phyloP scores from a whole-genome alignment of 64 coral and sea anemone species.

The Trachythela sp. region DNA sequence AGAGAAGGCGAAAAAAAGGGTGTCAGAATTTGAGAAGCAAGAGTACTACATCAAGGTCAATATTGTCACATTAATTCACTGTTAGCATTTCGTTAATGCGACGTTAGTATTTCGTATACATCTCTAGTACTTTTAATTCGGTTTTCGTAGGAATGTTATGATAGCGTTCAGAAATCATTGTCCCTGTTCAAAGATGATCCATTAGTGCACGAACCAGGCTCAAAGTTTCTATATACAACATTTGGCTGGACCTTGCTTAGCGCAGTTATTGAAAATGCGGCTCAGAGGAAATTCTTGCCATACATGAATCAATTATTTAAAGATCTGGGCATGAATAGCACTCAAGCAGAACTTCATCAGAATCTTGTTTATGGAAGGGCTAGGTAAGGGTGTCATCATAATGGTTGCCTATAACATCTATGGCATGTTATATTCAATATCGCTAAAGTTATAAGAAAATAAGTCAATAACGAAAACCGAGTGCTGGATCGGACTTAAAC shows the following conservation, averaged over 20 bases:
- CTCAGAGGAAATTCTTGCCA: conserved; percentile 62
- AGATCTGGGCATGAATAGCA: conserved; percentile 80
- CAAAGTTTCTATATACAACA: conserved; percentile 74
- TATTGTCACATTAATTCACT: too few relatives aligned
- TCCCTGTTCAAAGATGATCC: conserved; percentile 83
- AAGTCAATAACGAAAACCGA: too few relatives aligned
- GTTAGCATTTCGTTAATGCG: too few relatives aligned
- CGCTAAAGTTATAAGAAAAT: too few relatives aligned
- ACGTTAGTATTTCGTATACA: neutral
- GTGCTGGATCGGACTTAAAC: too few relatives aligned
- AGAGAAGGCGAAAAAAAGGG: neutral
- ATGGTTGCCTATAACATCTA: neutral
- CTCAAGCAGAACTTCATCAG: conserved; percentile 57
- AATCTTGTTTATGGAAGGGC: conserved; percentile 74
- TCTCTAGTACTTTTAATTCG: neutral
- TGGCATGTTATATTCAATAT: too few relatives aligned
- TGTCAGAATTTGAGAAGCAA: neutral
- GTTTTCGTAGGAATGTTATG: conserved; percentile 61
- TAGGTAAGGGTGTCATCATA: conserved; percentile 53
- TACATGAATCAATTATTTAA: conserved; percentile 79
- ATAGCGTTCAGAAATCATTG: conserved; percentile 60
- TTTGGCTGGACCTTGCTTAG: conserved; percentile 80
- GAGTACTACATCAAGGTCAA: conserved; percentile 12
- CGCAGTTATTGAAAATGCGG: conserved; percentile 70
- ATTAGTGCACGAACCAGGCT: conserved; percentile 57